Conservation (phyloP, 2,888 invertebrate genomes). For the Protonemura montana region DNA sequence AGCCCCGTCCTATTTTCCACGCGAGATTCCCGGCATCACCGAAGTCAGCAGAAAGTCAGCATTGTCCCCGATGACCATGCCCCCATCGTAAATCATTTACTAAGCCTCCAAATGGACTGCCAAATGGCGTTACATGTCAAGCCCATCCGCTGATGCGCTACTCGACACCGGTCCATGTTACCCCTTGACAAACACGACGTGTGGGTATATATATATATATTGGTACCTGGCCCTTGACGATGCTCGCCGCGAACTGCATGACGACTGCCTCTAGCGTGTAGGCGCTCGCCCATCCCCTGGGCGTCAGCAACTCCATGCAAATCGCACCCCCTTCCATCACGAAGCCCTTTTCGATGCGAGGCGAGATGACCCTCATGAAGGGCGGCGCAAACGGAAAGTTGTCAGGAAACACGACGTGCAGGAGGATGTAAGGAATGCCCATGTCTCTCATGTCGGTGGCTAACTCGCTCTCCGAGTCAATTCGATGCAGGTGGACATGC, state of each 20-base stretch:
- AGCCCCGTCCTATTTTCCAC: neutral
- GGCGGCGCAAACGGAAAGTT: slow-evolving; percentile 91
- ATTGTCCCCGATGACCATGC: neutral
- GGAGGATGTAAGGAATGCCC: slow-evolving; percentile 75
- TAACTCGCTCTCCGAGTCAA: slow-evolving; percentile 84
- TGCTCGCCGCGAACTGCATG: slow-evolving; percentile 88
- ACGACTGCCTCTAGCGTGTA: slow-evolving; percentile 88
- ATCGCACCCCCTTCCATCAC: slow-evolving; percentile 93
- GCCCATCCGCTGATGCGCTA: neutral
- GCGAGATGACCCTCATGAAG: slow-evolving; percentile 74
- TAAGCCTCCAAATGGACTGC: neutral
- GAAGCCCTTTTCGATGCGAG: slow-evolving; percentile 82
- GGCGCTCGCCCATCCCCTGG: slow-evolving; percentile 87
- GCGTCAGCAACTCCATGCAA: slow-evolving; percentile 87
- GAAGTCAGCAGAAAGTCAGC: neutral
- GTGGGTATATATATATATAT: no score
- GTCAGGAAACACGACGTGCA: slow-evolving; percentile 85
- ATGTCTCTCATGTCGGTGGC: slow-evolving; percentile 83
- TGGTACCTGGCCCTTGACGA: slow-evolving; percentile 84
- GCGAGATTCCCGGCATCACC: neutral
- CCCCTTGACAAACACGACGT: no score
- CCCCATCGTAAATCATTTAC: neutral
- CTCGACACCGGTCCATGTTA: no score
- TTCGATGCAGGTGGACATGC: slow-evolving; percentile 81
- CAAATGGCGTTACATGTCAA: neutral